Evolutionary conservation across 2,113 vertebrate species (phyloP), one percentile per base, ranked within the genome.

Genomic region (Glareola pratincola): DNA sequence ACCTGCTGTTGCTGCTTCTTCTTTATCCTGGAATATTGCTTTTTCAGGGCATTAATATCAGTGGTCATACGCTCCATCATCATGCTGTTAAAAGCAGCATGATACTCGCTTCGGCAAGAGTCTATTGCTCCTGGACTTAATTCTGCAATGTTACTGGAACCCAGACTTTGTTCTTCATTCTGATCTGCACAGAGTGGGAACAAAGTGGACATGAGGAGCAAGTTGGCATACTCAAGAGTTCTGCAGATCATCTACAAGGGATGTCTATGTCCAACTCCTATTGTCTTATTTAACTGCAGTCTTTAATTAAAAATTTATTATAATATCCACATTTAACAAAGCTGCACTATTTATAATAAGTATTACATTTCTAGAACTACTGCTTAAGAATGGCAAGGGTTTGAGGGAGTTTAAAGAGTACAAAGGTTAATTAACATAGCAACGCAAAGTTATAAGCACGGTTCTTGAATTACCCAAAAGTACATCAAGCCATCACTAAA

Each of bases 11-110:
- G 99, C 93, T 99, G 99, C 71, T 99, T 98, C 97, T 98, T 99
- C 96, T 99, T 99, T 97, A 99, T 99, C 73, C 99, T 98, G 1
- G 98, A 97, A 87, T 99, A 99, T 78, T 99, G 99, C 92, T 98
- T 99, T 97, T 99, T 99, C 77, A 99, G 98, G 5, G 99, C 99
- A 5, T 96, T 98, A 97, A 99, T 99, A 93, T 99, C 99, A 0
- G 99, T 99, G 96, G 98, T 99, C 99, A 99, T 99, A 15, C 99
- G 98, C 72, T 99, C 99, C 99, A 98, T 98, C 99, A 99, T 99
- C 99, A 99, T 99, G 88, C 99, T 99, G 98, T 99, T 99, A 95
- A 99, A 99, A 37, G 98, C 98, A 2, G 99, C 99, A 7, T 99
- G 99, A 96, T 99, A 99, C 45, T 99, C 99, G 4, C 98, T 99